Evolutionary conservation across 2,113 vertebrate genomes (phyloP).

Genomic region (Gallinago media): DNA sequence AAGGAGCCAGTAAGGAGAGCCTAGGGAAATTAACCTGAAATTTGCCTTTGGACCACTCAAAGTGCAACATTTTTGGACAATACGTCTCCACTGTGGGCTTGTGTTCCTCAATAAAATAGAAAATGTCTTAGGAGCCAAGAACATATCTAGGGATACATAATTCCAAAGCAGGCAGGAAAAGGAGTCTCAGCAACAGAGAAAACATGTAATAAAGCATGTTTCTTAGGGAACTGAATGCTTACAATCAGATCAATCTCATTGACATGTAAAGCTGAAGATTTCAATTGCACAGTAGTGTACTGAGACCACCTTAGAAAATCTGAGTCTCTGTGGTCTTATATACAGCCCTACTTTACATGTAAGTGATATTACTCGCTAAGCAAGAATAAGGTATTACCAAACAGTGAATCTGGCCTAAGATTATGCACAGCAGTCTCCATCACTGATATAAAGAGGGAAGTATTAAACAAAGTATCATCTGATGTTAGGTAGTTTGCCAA

Average conservation of each 20-base stretch:
- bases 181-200: neutral
- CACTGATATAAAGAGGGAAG: neutral
- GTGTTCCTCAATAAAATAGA: neutral
- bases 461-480: neutral
- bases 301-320: neutral
- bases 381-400: neutral
- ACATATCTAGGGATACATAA: neutral
- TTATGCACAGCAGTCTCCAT: neutral
- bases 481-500: neutral
- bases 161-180: neutral
- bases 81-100: neutral
- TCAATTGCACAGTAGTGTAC: neutral
- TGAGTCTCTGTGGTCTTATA: neutral
- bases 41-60: neutral
- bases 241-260: neutral
- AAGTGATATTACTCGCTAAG: neutral
- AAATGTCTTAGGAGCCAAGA: neutral
- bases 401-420: neutral
- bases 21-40: constrained; percentile 35
- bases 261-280: neutral
- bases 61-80: neutral
- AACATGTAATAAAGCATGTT: neutral
- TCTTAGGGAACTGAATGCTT: neutral
- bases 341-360: neutral
- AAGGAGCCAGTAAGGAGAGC: constrained; percentile 11